Percentiles rank a stretch among this genome's conserved stretches.
Conservation (phyloP, 1,140 invertebrate genomes). For the Magallana gigas region DNA sequence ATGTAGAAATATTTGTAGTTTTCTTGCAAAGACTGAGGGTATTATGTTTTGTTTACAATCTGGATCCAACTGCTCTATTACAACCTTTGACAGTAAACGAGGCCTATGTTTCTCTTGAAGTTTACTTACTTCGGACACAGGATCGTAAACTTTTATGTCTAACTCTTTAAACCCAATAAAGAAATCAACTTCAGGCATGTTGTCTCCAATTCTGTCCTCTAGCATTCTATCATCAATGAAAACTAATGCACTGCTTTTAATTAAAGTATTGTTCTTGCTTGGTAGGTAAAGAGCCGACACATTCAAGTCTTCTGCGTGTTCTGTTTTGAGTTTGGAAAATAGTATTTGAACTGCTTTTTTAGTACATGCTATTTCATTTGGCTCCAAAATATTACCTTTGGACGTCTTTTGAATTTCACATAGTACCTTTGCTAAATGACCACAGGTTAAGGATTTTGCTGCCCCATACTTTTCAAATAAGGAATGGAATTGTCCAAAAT, state of each 20-base stretch:
- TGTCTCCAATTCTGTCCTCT: conserved; percentile 34
- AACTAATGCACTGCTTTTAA: conserved; percentile 51
- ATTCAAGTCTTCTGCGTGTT: neutral
- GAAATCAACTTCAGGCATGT: conserved; percentile 48
- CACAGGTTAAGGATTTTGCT: conserved; percentile 46
- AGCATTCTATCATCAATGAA: conserved; percentile 47
- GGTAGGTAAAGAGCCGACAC: conserved; percentile 65
- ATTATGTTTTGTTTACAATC: neutral
- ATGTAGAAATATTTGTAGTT: conserved; percentile 39
- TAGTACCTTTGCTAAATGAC: conserved; percentile 53
- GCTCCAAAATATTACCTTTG: conserved; percentile 59
- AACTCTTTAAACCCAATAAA: conserved; percentile 57
- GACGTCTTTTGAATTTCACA: conserved; percentile 15
- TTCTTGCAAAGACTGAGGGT: neutral
- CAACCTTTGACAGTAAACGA: conserved; percentile 59
- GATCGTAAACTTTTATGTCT: conserved; percentile 46
- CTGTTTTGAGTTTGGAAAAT: neutral
- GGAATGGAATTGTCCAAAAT: conserved; percentile 61
- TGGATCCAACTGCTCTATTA: conserved; percentile 59
- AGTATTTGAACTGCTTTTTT: conserved; percentile 61
- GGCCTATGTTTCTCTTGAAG: conserved; percentile 58
- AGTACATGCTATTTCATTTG: conserved; percentile 60
- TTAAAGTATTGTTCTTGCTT: conserved; percentile 45
- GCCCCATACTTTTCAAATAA: conserved; percentile 66
- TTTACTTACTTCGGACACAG: conserved; percentile 41